Conservation (phyloP, 1,140 invertebrate species). For the Notospermus geniculatus region DNA sequence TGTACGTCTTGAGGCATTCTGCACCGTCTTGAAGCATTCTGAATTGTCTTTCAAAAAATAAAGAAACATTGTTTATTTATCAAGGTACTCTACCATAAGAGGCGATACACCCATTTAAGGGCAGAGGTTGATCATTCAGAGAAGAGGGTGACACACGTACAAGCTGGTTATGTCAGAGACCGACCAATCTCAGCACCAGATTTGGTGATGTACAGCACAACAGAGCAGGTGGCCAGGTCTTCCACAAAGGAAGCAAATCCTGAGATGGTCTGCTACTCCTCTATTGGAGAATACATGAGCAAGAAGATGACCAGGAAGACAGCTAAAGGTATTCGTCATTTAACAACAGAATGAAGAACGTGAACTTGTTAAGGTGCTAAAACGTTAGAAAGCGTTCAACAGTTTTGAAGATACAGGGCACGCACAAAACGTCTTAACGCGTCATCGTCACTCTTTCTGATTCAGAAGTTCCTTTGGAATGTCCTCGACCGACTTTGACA, state of each 20-base stretch:
- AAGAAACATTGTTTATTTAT: too few relatives aligned
- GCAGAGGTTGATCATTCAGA: conserved; percentile 36
- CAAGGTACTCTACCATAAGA: conserved; percentile 37
- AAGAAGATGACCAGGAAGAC: conserved; percentile 3
- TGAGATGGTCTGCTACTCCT: conserved; percentile 21
- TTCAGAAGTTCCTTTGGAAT: neutral
- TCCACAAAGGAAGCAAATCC: conserved; percentile 16
- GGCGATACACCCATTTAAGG: conserved; percentile 34
- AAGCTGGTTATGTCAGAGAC: conserved; percentile 37
- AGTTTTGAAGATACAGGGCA: too few relatives aligned
- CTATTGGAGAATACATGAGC: conserved; percentile 20
- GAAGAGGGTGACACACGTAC: conserved; percentile 35
- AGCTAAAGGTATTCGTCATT: neutral
- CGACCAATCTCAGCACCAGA: conserved; percentile 44
- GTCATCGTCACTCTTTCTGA: too few relatives aligned
- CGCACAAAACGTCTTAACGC: conserved; percentile 7
- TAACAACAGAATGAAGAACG: too few relatives aligned
- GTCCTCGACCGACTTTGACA: conserved; percentile 19
- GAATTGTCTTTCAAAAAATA: too few relatives aligned
- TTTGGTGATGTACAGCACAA: conserved; percentile 24
- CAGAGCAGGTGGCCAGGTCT: conserved; percentile 12
- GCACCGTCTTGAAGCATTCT: too few relatives aligned
- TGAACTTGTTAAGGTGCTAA: too few relatives aligned
- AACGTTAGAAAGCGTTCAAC: too few relatives aligned
- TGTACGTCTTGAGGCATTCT: too few relatives aligned